Conservation (phyloP, 2,888 invertebrate genomes). For the Myopa tessellatipennis region DNA sequence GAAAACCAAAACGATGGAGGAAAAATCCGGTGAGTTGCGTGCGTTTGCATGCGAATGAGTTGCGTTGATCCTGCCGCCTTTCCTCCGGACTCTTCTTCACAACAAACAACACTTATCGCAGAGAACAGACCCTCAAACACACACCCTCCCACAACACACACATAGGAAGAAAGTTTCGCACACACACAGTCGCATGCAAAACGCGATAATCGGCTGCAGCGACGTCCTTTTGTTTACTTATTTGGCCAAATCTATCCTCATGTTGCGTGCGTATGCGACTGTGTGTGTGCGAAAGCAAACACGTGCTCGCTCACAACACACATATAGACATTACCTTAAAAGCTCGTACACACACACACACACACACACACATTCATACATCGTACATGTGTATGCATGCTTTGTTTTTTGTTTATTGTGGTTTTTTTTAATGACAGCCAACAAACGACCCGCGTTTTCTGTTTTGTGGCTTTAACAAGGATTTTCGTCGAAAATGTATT, state of each 20-base stretch:
- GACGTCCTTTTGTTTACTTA: conserved; percentile 33
- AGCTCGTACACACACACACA: neutral
- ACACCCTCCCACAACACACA: neutral
- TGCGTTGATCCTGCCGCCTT: neutral
- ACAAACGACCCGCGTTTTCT: conserved; percentile 1
- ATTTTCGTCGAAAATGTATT: conserved; percentile 6
- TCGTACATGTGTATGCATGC: neutral
- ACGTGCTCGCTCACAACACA: conserved; percentile 36
- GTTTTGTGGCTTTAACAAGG: conserved; percentile 7
- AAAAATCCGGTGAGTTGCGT: conserved; percentile 42
- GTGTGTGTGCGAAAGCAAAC: conserved; percentile 37
- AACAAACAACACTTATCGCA: conserved; percentile 29
- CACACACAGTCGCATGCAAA: conserved; percentile 16
- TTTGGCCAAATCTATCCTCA: conserved; percentile 21
- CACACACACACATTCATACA: neutral
- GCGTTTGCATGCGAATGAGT: conserved; percentile 49
- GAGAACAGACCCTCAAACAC: conserved; percentile 22
- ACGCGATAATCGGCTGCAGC: conserved; percentile 37
- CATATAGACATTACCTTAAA: neutral
- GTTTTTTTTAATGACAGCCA: conserved; percentile 11
- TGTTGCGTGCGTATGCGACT: conserved; percentile 1
- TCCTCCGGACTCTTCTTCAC: neutral
- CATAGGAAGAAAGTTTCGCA: neutral
- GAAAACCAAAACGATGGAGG: neutral
- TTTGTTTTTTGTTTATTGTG: neutral